Conservation (phyloP, 2,888 invertebrate genomes). For the Dilophus febrilis region DNA sequence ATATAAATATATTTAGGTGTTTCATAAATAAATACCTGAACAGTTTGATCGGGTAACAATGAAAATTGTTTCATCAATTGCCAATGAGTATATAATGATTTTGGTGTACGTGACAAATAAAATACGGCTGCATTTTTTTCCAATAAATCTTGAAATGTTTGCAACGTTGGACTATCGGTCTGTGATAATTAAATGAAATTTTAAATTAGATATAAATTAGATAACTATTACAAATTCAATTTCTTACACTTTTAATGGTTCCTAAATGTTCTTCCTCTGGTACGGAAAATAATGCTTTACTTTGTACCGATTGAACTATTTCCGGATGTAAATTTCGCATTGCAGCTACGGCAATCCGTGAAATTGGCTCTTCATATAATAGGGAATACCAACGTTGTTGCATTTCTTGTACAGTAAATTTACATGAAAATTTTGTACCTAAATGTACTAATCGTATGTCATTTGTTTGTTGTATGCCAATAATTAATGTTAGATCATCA, state of each 20-base stretch:
- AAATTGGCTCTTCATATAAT: conserved; percentile 86
- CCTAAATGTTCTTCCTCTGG: conserved; percentile 78
- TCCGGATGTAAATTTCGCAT: conserved; percentile 91
- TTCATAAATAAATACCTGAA: too few relatives aligned
- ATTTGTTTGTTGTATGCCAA: conserved; percentile 83
- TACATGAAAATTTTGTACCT: conserved; percentile 89
- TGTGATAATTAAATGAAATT: conserved; percentile 26
- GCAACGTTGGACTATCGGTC: conserved; percentile 53
- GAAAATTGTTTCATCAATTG: conserved; percentile 81
- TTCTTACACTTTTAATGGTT: conserved; percentile 56
- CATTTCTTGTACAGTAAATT: conserved; percentile 82
- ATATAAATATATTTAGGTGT: too few relatives aligned
- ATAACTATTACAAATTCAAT: background rate
- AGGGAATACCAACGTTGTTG: conserved; percentile 93
- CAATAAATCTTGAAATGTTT: conserved; percentile 70
- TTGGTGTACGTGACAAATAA: conserved; percentile 74
- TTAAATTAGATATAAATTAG: background rate
- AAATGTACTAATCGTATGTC: conserved; percentile 68
- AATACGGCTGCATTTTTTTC: conserved; percentile 72
- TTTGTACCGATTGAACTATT: conserved; percentile 68
- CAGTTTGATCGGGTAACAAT: conserved; percentile 74
- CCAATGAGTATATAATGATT: conserved; percentile 78
- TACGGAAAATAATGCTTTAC: conserved; percentile 74
- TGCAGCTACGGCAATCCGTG: conserved; percentile 77
- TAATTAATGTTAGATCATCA: conserved; percentile 86